Conservation (phyloP, 2,888 invertebrate genomes). For the Scrobipalpa costella region DNA sequence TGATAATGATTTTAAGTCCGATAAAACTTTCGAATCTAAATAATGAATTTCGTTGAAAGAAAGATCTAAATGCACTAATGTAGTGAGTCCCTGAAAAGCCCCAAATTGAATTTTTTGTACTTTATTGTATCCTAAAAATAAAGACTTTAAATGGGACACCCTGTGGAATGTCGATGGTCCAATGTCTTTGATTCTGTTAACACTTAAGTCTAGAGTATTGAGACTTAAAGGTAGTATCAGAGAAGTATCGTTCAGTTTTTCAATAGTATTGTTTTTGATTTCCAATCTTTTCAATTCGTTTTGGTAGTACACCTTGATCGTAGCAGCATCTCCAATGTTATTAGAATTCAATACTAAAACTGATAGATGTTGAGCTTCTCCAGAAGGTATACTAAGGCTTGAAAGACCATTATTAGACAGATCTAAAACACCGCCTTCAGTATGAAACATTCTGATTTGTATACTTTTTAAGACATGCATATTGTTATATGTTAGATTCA, state of each 20-base stretch:
- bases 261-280: slow-evolving; percentile 58
- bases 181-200: slow-evolving; percentile 50
- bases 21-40: slow-evolving; percentile 61
- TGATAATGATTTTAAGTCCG: slow-evolving; percentile 58
- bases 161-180: slow-evolving; percentile 58
- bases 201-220: slow-evolving; percentile 49
- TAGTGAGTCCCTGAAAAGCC: slow-evolving; percentile 53
- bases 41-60: slow-evolving; percentile 51
- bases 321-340: slow-evolving; percentile 53
- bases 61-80: slow-evolving; percentile 38
- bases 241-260: slow-evolving; percentile 49
- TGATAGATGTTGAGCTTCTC: slow-evolving; percentile 54
- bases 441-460: slow-evolving; percentile 57
- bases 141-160: slow-evolving; percentile 48
- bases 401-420: slow-evolving; percentile 63
- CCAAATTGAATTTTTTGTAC: slow-evolving; percentile 58
- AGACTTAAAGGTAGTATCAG: slow-evolving; percentile 55
- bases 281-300: slow-evolving; percentile 53
- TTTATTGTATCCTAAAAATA: slow-evolving; percentile 58
- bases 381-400: slow-evolving; percentile 50
- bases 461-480: slow-evolving; percentile 52
- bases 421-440: slow-evolving; percentile 63
- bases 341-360: slow-evolving; percentile 58
- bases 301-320: slow-evolving; percentile 54
- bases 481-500: slow-evolving; percentile 63